Evolutionary conservation across 2,888 invertebrate genomes (phyloP).

Genomic region (Actias luna): DNA sequence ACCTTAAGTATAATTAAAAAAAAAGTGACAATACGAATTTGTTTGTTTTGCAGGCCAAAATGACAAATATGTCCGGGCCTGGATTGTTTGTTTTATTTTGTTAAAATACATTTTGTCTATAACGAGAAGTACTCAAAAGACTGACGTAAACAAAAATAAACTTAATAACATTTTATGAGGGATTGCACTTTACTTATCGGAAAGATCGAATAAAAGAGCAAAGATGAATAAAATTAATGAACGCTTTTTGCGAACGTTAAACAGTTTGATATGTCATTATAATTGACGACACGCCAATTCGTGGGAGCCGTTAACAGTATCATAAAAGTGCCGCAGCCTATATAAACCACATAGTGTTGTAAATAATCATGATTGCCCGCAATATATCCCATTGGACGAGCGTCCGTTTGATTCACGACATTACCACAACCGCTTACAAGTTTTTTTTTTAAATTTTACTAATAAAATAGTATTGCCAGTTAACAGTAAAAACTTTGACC

Average conservation of each 20-base stretch:
- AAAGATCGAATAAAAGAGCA: not conserved
- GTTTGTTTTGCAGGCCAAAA: no score
- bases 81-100: not conserved
- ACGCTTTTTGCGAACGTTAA: constrained; percentile 43
- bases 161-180: not conserved
- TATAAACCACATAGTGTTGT: constrained; percentile 40
- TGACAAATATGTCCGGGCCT: no score
- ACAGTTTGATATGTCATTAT: constrained; percentile 49
- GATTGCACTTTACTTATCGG: constrained; percentile 1
- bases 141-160: not conserved
- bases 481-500: not conserved
- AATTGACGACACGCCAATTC: constrained; percentile 55
- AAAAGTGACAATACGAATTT: no score
- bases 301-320: constrained; percentile 40
- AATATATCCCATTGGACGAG: constrained; percentile 48
- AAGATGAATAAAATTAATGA: constrained; percentile 33
- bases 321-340: constrained; percentile 45
- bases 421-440: constrained; percentile 15
- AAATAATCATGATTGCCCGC: constrained; percentile 57
- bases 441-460: constrained; percentile 11
- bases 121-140: not conserved
- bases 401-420: constrained; percentile 43
- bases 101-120: no score
- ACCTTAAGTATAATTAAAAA: no score
- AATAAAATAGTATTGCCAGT: constrained; percentile 4